Conservation (phyloP, 2,797 vertebrate species). For the Leucoraja ocellata region DNA sequence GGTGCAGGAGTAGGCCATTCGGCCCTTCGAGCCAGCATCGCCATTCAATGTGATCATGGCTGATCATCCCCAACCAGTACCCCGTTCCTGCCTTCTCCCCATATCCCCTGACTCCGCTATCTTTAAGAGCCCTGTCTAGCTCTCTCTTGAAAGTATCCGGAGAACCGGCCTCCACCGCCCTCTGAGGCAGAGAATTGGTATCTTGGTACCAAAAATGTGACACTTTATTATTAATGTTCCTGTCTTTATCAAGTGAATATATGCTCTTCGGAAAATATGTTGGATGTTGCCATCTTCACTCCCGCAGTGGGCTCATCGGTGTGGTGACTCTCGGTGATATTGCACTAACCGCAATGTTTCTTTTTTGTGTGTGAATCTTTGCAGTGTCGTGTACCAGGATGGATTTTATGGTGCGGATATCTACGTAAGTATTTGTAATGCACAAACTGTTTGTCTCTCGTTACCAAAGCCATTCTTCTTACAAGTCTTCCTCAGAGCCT, state of each 20-base stretch:
- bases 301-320: conserved; percentile 53
- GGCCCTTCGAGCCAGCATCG: too few relatives aligned
- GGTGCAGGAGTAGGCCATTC: too few relatives aligned
- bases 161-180: too few relatives aligned
- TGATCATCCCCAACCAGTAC: too few relatives aligned
- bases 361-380: conserved; percentile 76
- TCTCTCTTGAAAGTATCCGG: too few relatives aligned
- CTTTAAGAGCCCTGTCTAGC: too few relatives aligned
- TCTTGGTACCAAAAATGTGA: neutral
- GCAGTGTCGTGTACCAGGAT: conserved; percentile 95
- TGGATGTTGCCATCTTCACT: conserved; percentile 45
- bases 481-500: neutral
- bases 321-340: conserved; percentile 63
- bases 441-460: conserved; percentile 57
- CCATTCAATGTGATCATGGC: too few relatives aligned
- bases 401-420: conserved; percentile 98
- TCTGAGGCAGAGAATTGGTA: neutral
- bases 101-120: too few relatives aligned
- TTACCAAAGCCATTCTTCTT: conserved; percentile 54
- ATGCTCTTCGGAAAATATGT: neutral
- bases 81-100: too few relatives aligned
- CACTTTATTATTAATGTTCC: neutral
- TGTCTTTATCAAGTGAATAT: neutral
- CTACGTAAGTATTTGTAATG: conserved; percentile 87
- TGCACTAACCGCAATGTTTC: conserved; percentile 80